Conservation (phyloP, 2,888 invertebrate genomes). For the Lithosia quadra region DNA sequence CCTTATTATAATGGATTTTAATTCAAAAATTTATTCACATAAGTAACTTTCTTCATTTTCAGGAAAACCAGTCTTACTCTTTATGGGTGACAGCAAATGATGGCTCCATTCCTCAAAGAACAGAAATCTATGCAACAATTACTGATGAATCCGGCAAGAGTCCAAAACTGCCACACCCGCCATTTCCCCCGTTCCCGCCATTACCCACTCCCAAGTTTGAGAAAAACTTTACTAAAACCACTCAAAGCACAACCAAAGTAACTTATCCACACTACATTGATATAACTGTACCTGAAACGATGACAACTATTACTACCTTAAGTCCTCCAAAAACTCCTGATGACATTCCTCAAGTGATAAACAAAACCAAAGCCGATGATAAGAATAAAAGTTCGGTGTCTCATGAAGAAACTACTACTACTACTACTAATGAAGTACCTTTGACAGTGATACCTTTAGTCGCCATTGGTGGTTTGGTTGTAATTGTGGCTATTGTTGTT, state of each 20-base stretch:
- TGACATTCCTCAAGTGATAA: slow-evolving; percentile 61
- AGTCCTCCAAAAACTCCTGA: slow-evolving; percentile 65
- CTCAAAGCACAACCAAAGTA: slow-evolving; percentile 70
- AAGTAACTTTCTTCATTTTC: slow-evolving; percentile 51
- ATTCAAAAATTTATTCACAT: not conserved
- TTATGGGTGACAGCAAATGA: slow-evolving; percentile 80
- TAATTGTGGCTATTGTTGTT: slow-evolving; percentile 89
- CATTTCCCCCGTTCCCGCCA: slow-evolving; percentile 58
- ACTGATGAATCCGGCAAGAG: slow-evolving; percentile 70
- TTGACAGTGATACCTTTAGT: slow-evolving; percentile 91
- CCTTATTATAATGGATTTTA: too few relatives aligned
- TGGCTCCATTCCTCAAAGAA: slow-evolving; percentile 76
- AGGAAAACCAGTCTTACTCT: slow-evolving; percentile 80
- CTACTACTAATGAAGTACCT: slow-evolving; percentile 86
- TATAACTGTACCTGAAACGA: slow-evolving; percentile 72
- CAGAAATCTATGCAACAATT: slow-evolving; percentile 76
- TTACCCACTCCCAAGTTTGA: slow-evolving; percentile 35
- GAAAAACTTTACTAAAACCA: slow-evolving; percentile 62
- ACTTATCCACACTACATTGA: slow-evolving; percentile 58
- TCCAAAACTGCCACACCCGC: slow-evolving; percentile 70
- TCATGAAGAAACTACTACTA: slow-evolving; percentile 74
- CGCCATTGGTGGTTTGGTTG: slow-evolving; percentile 90
- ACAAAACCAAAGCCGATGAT: slow-evolving; percentile 56
- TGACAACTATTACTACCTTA: slow-evolving; percentile 58
- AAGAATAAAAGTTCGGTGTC: slow-evolving; percentile 61